phyloP scores from a whole-genome alignment of 2,113 vertebrate species.

The Nothoprocta pentlandii region DNA sequence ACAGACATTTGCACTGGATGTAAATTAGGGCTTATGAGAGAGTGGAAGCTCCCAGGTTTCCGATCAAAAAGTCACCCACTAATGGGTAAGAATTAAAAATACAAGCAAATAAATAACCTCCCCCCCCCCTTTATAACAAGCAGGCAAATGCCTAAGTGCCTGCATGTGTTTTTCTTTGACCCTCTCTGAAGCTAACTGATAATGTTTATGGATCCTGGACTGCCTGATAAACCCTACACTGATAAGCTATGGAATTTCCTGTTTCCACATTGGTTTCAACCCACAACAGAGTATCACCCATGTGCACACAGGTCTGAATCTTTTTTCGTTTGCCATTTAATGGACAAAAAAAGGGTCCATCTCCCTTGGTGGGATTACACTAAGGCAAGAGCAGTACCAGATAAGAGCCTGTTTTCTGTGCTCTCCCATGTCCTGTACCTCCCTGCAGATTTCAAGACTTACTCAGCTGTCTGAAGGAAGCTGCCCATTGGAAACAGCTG shows the following conservation, averaged over 20 bases:
- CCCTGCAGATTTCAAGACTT: background rate
- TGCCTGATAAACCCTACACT: background rate
- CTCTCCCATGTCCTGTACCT: background rate
- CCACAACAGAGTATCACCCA: background rate
- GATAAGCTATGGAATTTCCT: background rate
- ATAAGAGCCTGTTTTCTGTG: background rate
- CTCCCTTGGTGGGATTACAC: background rate
- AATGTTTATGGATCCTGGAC: background rate
- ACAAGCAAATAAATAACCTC: background rate
- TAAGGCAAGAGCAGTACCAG: background rate
- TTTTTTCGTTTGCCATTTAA: slow-evolving; percentile 19
- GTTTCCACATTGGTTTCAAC: background rate
- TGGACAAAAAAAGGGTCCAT: background rate
- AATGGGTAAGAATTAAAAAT: background rate
- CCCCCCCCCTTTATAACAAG: background rate
- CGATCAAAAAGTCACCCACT: background rate
- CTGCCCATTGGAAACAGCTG: background rate
- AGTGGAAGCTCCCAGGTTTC: background rate
- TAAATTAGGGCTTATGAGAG: background rate
- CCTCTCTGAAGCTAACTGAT: background rate
- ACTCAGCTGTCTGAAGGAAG: background rate
- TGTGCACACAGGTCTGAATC: background rate
- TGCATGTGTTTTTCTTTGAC: background rate
- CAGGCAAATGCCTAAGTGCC: background rate
- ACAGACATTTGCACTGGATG: background rate